Conservation (phyloP, 1,140 invertebrate genomes). For the Nixonia krombeini region DNA sequence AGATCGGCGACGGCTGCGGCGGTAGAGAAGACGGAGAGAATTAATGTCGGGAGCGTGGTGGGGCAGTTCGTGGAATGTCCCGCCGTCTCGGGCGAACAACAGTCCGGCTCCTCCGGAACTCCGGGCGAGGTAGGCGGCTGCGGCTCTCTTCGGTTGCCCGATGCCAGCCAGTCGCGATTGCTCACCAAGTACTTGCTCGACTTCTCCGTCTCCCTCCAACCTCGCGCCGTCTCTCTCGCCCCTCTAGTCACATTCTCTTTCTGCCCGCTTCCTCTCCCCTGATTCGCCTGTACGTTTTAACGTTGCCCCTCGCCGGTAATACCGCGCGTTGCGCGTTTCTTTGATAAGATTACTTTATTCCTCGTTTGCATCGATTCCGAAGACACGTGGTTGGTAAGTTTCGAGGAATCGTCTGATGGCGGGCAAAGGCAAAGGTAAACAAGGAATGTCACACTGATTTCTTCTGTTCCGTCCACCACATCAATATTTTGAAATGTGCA, state of each 20-base stretch:
- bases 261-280: slow-evolving; percentile 5
- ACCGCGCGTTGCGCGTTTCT: too few relatives aligned
- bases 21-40: too few relatives aligned
- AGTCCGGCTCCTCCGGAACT: slow-evolving; percentile 58
- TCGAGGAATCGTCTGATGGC: too few relatives aligned
- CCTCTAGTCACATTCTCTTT: slow-evolving; percentile 7
- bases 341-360: background rate
- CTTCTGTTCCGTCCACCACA: too few relatives aligned
- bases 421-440: too few relatives aligned
- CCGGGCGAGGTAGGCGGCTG: slow-evolving; percentile 35
- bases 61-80: slow-evolving; percentile 59
- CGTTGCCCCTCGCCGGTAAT: too few relatives aligned
- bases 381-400: background rate
- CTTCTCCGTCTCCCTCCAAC: slow-evolving; percentile 6
- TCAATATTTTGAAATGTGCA: too few relatives aligned
- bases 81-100: slow-evolving; percentile 60
- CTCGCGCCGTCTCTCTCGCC: slow-evolving; percentile 4
- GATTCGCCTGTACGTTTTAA: background rate
- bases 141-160: slow-evolving; percentile 26
- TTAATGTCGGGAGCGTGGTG: slow-evolving; percentile 19
- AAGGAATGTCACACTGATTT: too few relatives aligned
- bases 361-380: too few relatives aligned
- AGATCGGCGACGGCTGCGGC: too few relatives aligned
- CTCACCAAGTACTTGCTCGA: slow-evolving; percentile 16
- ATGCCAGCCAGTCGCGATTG: slow-evolving; percentile 28